These are phyloP conservation scores for Thysanoteuthis rhombus DNA, from an alignment of 2,888 invertebrate species.

Conservation along the genomic window DNA sequence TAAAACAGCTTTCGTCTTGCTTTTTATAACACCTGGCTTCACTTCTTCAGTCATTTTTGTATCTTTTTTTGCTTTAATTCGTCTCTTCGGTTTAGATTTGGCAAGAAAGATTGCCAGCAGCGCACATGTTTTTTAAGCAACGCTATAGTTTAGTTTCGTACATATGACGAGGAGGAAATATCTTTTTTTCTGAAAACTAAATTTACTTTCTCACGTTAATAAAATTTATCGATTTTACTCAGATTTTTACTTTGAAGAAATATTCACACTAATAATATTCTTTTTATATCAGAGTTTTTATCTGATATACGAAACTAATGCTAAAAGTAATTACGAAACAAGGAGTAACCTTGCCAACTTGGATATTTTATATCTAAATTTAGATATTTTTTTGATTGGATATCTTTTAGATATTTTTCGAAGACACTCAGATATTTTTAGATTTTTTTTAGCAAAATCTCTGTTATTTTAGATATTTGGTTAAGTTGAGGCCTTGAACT, in stretches of 20 bases:
- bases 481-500: too few species aligned
- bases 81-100: neutral
- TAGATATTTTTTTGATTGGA: too few species aligned
- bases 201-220: neutral
- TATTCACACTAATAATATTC: neutral
- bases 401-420: too few species aligned
- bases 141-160: neutral
- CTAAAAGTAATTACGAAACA: neutral
- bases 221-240: neutral
- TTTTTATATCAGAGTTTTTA: neutral
- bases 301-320: neutral
- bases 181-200: neutral
- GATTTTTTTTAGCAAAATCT: too few species aligned
- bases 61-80: neutral
- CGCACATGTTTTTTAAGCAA: neutral
- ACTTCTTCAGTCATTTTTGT: neutral
- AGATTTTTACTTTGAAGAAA: neutral
- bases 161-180: neutral
- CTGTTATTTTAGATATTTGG: too few species aligned
- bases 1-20: conserved; percentile 46
- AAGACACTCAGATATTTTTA: too few species aligned
- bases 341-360: too few species aligned
- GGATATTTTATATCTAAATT: too few species aligned
- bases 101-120: neutral
- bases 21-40: conserved; percentile 42